Evolutionary conservation across 2,797 vertebrate species (phyloP), one percentile per base, ranked within the genome.

Genomic region (Gambusia yucatana): DNA sequence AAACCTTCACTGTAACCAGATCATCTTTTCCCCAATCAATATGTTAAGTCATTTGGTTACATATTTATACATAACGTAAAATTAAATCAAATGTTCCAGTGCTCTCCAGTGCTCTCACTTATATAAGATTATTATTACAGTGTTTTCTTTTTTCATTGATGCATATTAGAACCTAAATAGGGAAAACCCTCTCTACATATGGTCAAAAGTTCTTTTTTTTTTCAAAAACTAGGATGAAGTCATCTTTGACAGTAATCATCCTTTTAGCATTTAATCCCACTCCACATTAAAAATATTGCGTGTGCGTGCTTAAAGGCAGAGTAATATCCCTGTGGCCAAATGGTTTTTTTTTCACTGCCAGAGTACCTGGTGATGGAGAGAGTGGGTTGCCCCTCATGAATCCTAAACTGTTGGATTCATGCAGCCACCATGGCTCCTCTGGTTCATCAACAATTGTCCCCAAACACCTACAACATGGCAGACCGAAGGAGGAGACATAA

Each of bases 401-500:
- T 81, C 82, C 82, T 65, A 61, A 83, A 28, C 73, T 50, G 73
- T 86, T 48, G 86, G 83, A 90, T 85, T 92, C 86, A 89, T 55
- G 0, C 30, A 84, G 81, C 83, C 78, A 63, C 44, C 69, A 33
- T 77, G 77, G 84, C 39, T 78, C 77, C 76, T 79, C 84, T 89
- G 84, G 84, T 92, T 90, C 84, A 92, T 92, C 87, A 89, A 80
- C 84, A 69, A 82, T 88, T 91, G 88, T 92, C 91, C 77, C 77
- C 75, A 82, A 80, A 65, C 88, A 84, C 90, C 89, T 86, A 87
- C 87, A 44, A 78, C 72, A 80, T 73, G 80, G 81, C 81, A 80
- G 75, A 72, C 72, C 59, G 72, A 63, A 82, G 82, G 83, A 86
- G 86, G 9, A 36, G 48, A 75, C 4, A 72, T 52, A 73, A 36